Conservation (phyloP, 2,797 vertebrate species). For the Rhinella marina region DNA sequence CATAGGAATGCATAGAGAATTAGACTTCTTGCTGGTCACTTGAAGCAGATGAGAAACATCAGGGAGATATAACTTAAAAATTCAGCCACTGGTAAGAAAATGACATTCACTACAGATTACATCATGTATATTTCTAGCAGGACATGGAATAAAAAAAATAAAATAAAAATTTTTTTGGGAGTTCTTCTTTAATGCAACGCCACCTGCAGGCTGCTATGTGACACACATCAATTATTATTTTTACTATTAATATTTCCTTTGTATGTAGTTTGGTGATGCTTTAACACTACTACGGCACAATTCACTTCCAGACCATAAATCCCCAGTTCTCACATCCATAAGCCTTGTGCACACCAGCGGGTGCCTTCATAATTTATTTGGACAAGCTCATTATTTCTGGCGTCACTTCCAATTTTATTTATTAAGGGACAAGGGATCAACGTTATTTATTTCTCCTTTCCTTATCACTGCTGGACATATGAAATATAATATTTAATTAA, state of each 20-base stretch:
- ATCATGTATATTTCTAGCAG: no score
- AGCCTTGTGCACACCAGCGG: background rate
- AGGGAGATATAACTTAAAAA: no score
- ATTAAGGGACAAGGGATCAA: slow-evolving; percentile 1
- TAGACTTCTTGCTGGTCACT: no score
- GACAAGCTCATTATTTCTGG: slow-evolving; percentile 16
- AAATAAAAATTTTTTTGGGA: no score
- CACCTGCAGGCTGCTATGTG: background rate
- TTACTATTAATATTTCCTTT: background rate
- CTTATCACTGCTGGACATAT: background rate
- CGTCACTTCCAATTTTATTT: background rate
- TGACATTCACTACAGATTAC: no score
- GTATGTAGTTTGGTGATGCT: background rate
- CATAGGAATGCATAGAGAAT: no score
- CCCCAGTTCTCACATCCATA: background rate
- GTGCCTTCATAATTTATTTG: background rate
- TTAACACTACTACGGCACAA: background rate
- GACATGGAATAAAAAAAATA: no score
- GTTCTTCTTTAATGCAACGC: no score
- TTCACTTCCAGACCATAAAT: background rate
- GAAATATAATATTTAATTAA: background rate
- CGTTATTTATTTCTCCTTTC: background rate
- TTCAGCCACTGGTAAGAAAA: no score
- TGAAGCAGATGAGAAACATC: no score
- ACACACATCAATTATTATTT: background rate